A percentile compares a stretch with the other conserved stretches of the same genome.
Conservation (phyloP, 1,140 invertebrate genomes). For the Hirudo medicinalis region DNA sequence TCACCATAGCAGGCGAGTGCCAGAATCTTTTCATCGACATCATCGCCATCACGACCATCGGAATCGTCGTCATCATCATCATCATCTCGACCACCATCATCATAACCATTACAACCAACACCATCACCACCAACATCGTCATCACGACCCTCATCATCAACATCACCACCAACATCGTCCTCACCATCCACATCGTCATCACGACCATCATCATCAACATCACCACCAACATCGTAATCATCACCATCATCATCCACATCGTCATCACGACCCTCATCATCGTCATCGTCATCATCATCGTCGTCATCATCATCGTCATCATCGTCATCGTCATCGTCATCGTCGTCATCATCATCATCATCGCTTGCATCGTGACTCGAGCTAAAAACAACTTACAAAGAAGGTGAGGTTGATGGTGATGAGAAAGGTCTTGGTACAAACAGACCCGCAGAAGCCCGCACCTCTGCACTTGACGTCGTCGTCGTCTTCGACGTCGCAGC, state of each 20-base stretch:
- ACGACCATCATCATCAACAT: not conserved
- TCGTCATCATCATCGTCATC: not conserved
- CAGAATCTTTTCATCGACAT: not conserved
- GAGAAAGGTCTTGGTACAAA: constrained; percentile 21
- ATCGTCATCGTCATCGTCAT: not conserved
- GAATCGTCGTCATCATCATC: not conserved
- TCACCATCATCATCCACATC: not conserved
- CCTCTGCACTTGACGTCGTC: constrained; percentile 11
- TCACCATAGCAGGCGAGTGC: too few species aligned
- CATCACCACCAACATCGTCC: not conserved
- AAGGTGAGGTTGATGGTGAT: constrained; percentile 21
- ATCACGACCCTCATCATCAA: not conserved
- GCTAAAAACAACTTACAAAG: constrained; percentile 14
- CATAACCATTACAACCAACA: not conserved
- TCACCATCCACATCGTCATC: not conserved
- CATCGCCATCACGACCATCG: not conserved
- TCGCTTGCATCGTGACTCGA: not conserved
- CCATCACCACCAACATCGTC: not conserved
- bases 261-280: not conserved
- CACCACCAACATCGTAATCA: not conserved
- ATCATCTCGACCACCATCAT: not conserved
- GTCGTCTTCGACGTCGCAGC: not conserved
- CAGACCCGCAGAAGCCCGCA: constrained; percentile 11
- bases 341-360: constrained; percentile 2
- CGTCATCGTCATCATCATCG: not conserved